Evolutionary conservation across 2,888 invertebrate species (phyloP), one percentile per base, ranked within the genome.

Genomic region (Sylvicola cinctus): DNA sequence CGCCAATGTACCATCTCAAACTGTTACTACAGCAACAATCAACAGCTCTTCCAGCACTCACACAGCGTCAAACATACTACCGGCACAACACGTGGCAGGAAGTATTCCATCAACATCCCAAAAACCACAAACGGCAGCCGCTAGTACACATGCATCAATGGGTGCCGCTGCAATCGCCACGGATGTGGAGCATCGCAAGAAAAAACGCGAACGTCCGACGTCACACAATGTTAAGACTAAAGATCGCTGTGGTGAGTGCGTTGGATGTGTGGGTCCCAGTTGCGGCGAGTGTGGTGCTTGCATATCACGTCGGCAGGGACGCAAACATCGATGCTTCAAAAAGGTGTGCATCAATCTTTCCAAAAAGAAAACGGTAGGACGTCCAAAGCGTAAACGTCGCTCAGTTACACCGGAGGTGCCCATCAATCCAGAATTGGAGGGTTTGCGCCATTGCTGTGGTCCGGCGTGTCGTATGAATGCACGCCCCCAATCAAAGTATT

Each of bases 381-480:
- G 36, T 17, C 12, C 17, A n/a, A 37, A 34, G 13, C 17, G 25
- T 6, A 31, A 32, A 10, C 29, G 36, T 15, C 44, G 52, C 11
- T 49, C 52, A 0, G 40, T 45, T 1, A 54, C 53, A 32, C 57
- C 58, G 1, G 58, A 58, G 29, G 35, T 49, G 4, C 51, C 49
- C 35, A 44, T 52, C 3, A 52, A 58, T 44, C 58, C 58, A 53
- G 16, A 74, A 62, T 65, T 74, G 0, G 56, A 64, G 10, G 67
- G 66, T 26, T 64, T 77, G 0, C 60, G 78, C 2, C 95, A 96
- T 48, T 98, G 96, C 54, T 80, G 79, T 49, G 95, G 95, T 0
- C 93, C 91, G 0, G 72, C 74, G 34, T 98, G 98, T 54, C 65
- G 67, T 0, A 69, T 74, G 37, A 71, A 74, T 27, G 83, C 93